phyloP scores from a whole-genome alignment of 2,888 invertebrate species.

The Nymphalis polychloros region DNA sequence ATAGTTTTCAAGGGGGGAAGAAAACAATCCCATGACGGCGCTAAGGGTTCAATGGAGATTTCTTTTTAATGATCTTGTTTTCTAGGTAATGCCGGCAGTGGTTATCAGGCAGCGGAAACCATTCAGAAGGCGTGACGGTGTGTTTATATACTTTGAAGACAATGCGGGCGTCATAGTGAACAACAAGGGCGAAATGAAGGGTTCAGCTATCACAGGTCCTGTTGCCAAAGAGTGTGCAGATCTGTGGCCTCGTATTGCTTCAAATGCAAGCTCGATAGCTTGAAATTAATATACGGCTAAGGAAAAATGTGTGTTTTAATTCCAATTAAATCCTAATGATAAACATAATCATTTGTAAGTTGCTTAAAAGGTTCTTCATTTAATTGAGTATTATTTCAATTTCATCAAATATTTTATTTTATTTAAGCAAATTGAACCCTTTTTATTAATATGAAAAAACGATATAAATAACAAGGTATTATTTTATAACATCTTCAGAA shows the following conservation, averaged over 20 bases:
- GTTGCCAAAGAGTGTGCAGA: constrained; percentile 99
- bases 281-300: constrained; percentile 65
- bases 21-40: no score
- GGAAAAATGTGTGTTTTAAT: constrained; percentile 33
- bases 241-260: constrained; percentile 99
- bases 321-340: no score
- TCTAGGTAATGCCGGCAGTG: constrained; percentile 98
- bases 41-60: no score
- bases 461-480: no score
- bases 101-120: constrained; percentile 99
- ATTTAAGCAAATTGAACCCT: no score
- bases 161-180: constrained; percentile 99
- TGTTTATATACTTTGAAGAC: constrained; percentile 99
- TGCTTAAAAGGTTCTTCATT: no score
- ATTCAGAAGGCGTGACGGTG: constrained; percentile 99
- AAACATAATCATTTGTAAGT: background rate
- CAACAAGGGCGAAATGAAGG: constrained; percentile 99
- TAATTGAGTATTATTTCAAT: no score
- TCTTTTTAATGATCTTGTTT: background rate
- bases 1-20: no score
- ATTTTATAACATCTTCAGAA: no score
- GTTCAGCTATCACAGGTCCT: constrained; percentile 99
- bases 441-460: no score
- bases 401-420: no score
- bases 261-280: constrained; percentile 99